Base-by-base conservation (phyloP, 92 coral and sea anemone genomes). In the Montipora capitata region DNA sequence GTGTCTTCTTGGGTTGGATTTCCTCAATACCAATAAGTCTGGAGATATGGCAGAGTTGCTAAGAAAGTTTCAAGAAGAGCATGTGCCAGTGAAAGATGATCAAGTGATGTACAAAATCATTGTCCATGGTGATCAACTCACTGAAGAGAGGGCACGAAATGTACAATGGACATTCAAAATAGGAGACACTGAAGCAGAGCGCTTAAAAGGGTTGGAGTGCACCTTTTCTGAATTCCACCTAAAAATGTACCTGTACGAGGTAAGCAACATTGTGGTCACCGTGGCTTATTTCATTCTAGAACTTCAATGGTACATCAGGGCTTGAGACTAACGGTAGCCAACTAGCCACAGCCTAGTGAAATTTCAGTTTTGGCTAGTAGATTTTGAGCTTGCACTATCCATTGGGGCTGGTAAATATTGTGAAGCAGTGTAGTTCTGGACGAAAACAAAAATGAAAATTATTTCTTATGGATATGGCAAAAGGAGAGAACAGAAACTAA, bases 1-100 rank as follows among this genome's bases (percentile, higher is more conserved):
- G 92, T 74, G 88, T 18, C 70, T 82, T 15, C 89, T 82, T 4
- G 92, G 88, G 3, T 63, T 87, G 64, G 72, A 87, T 51, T 88
- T 88, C 40, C 54, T 82, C 12, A 82, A 88, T 20, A 58, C 92
- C 48, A 88, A 82, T 40, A 88, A 74, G 88, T 80, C 87, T 67
- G 91, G 87, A 7, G 91, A 80, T 41, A 80, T 87, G 91, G 91
- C 87, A 12, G 87, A 82, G 0, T 40, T 88, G 18, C 35, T 88
- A 7, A 82, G 82, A 42, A 57, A 81, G 12, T 64, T 59, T 41
- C 92, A 88, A 16, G 78, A 88, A 10, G 69, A 88, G 14, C 58
- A 62, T 82, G 92, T 88, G 14, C 88, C 92, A 3, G 8, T 40
- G 35, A 62, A 62, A 17, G 77, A 43, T 62, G 81, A n/a, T 13